Evolutionary conservation across 2,113 vertebrate species (phyloP).

Genomic region (Microcebus lehilahytsara): DNA sequence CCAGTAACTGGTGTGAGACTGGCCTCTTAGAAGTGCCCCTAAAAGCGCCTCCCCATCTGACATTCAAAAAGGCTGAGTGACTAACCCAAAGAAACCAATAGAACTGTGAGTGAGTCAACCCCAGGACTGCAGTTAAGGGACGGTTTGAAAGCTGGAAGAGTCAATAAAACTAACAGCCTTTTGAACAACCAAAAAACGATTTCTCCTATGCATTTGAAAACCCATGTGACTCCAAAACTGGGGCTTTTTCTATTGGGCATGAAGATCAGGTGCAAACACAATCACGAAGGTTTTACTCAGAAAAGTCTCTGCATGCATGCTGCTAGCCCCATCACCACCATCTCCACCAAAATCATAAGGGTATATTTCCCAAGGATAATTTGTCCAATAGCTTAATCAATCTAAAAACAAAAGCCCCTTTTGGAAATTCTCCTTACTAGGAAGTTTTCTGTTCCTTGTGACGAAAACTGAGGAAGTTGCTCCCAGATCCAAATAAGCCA

Average conservation of each 20-base stretch:
- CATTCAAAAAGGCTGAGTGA: background rate
- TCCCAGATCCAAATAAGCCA: background rate
- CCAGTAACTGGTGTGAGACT: background rate
- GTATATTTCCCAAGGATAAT: background rate
- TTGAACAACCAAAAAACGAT: background rate
- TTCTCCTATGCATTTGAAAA: background rate
- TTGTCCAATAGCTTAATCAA: constrained; percentile 1
- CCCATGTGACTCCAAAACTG: background rate
- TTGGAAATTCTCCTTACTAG: background rate
- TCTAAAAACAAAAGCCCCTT: background rate
- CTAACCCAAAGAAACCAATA: background rate
- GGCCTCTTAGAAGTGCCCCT: background rate
- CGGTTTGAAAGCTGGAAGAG: background rate
- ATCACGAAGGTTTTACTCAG: background rate
- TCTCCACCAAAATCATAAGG: background rate
- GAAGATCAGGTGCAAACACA: background rate
- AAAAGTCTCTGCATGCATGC: background rate
- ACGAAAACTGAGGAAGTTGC: background rate
- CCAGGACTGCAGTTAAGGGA: background rate
- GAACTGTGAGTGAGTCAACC: background rate
- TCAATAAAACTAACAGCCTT: background rate
- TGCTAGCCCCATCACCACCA: too few species aligned
- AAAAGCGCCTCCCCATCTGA: background rate
- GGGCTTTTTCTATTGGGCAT: background rate
- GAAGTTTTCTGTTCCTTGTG: background rate